Conservation (phyloP, 2,797 vertebrate species). For the Cyclopterus lumpus region DNA sequence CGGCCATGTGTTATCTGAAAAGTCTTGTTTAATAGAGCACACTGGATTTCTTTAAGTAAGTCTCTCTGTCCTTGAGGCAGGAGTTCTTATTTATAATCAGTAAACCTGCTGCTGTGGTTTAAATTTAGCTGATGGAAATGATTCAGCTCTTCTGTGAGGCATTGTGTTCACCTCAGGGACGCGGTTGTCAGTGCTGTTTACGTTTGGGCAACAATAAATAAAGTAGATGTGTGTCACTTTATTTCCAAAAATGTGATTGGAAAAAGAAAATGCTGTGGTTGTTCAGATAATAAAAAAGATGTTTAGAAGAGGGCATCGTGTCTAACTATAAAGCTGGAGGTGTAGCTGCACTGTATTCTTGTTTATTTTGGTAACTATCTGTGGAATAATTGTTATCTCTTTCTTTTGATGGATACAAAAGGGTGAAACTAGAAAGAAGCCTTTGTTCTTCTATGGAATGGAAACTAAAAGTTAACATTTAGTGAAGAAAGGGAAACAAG, state of each 20-base stretch:
- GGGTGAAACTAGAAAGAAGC: slow-evolving; percentile 30
- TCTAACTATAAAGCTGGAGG: slow-evolving; percentile 30
- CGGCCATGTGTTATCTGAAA: neutral
- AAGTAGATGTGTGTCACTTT: slow-evolving; percentile 7
- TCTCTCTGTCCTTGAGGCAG: slow-evolving; percentile 9
- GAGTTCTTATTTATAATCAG: slow-evolving; percentile 25
- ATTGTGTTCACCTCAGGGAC: slow-evolving; percentile 23
- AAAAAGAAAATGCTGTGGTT: slow-evolving; percentile 13
- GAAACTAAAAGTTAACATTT: slow-evolving; percentile 69
- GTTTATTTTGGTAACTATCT: slow-evolving; percentile 39
- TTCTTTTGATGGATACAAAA: slow-evolving; percentile 42
- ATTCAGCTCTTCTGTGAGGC: slow-evolving; percentile 30
- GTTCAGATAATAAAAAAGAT: slow-evolving; percentile 9
- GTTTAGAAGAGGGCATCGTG: slow-evolving; percentile 21
- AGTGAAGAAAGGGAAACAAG: slow-evolving; percentile 36
- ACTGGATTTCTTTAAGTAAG: slow-evolving; percentile 5
- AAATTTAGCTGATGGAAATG: slow-evolving; percentile 33
- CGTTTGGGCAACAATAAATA: slow-evolving; percentile 26
- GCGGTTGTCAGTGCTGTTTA: slow-evolving; percentile 24
- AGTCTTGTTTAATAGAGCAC: neutral
- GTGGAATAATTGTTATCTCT: slow-evolving; percentile 33
- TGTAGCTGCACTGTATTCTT: slow-evolving; percentile 30
- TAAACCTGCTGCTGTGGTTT: slow-evolving; percentile 16
- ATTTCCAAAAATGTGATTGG: slow-evolving; percentile 4
- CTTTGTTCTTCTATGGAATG: slow-evolving; percentile 35